Evolutionary conservation across 2,113 vertebrate species (phyloP).

Genomic region (Periophthalmus modestus): DNA sequence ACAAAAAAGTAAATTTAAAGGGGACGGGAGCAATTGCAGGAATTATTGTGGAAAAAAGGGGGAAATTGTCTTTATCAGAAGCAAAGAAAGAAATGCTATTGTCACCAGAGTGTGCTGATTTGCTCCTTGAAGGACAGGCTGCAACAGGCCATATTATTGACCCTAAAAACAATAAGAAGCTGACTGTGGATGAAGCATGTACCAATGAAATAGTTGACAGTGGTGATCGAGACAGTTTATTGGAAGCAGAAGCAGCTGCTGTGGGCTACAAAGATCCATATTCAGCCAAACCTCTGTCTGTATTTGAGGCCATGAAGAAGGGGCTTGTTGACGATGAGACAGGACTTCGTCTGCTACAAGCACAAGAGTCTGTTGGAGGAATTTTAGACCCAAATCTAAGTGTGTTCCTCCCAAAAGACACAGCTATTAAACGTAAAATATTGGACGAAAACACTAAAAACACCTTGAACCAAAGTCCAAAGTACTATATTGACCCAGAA

Average conservation of each 20-base stretch:
- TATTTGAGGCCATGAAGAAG: slow-evolving; percentile 8
- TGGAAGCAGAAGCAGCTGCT: not conserved
- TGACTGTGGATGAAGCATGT: slow-evolving; percentile 3
- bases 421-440: slow-evolving; percentile 80
- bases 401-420: slow-evolving; percentile 82
- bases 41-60: not conserved
- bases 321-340: not conserved
- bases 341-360: slow-evolving; percentile 4
- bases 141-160: slow-evolving; percentile 6
- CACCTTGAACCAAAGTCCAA: slow-evolving; percentile 79
- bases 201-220: not conserved
- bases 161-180: not conserved
- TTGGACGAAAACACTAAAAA: slow-evolving; percentile 82
- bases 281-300: slow-evolving; percentile 1
- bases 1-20: too few relatives aligned
- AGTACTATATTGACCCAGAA: slow-evolving; percentile 83
- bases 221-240: not conserved
- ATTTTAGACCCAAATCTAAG: slow-evolving; percentile 62
- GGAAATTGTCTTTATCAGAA: not conserved
- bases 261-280: slow-evolving; percentile 9
- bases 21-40: not conserved
- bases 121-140: slow-evolving; percentile 2
- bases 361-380: slow-evolving; percentile 3
- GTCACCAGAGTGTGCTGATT: not conserved
- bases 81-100: not conserved